These are phyloP conservation scores for Drosophila atroscutellata DNA, from an alignment of 2,888 invertebrate species.

Conservation along the genomic window DNA sequence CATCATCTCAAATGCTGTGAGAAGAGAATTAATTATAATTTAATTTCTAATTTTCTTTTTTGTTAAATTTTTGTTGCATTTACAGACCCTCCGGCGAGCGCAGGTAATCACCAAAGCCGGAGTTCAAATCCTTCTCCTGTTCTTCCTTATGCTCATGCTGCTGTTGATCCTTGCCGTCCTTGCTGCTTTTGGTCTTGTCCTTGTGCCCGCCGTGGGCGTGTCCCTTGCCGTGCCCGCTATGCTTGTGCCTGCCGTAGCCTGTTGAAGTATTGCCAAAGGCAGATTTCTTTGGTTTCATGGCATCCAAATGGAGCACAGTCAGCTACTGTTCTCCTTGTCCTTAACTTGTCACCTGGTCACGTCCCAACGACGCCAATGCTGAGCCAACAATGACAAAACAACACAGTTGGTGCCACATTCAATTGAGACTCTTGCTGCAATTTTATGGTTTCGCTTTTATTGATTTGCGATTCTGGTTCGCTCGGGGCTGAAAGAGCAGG, in stretches of 20 bases:
- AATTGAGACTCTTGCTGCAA: constrained; percentile 35
- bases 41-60: neutral
- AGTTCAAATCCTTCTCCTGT: constrained; percentile 83
- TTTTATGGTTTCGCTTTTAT: constrained; percentile 76
- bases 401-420: constrained; percentile 26
- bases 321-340: neutral
- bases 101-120: constrained; percentile 84
- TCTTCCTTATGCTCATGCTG: constrained; percentile 49
- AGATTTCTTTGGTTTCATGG: constrained; percentile 79
- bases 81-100: constrained; percentile 84
- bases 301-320: constrained; percentile 48
- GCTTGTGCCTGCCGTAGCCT: constrained; percentile 78
- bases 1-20: constrained; percentile 89
- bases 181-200: constrained; percentile 47
- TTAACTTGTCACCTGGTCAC: constrained; percentile 8
- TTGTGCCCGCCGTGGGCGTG: constrained; percentile 47
- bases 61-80: constrained; percentile 15
- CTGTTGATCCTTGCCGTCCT: constrained; percentile 41
- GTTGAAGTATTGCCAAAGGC: constrained; percentile 80
- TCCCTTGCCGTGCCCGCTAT: constrained; percentile 53
- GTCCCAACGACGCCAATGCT: constrained; percentile 42
- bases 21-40: neutral
- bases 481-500: constrained; percentile 3
- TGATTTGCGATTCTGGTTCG: constrained; percentile 63
- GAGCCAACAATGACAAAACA: constrained; percentile 45